Base-by-base conservation (phyloP, 2,113 vertebrate genomes). In the Pelvicachromis taeniatus region DNA sequence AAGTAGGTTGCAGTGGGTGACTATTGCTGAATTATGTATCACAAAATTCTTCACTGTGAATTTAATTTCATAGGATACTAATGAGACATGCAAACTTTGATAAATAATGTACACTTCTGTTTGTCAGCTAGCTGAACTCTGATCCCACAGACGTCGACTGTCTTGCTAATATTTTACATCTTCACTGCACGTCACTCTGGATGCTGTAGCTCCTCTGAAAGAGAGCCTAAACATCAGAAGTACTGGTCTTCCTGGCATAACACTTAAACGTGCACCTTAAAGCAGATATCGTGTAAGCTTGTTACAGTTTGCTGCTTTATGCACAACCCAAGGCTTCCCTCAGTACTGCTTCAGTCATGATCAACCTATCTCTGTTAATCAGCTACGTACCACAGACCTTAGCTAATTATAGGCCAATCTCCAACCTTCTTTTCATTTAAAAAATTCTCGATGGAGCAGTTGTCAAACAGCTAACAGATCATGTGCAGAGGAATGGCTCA, bases 371-470 rank as follows among this genome's bases (percentile, higher is more conserved):
- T 59, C 29, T 19, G 3, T 17, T 59, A 33, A 19, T 59, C 4
- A 31, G 14, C 16, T 33, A 19, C 10, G 16, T 33, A 59, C 56
- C 29, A 59, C 29, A 19, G 56, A 16, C 16, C 0, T 59, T 59
- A 33, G 29, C 31, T 33, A 59, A 59, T 33, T 29, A 59, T 6
- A 6, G 29, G 29, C 8, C 29, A 31, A 31, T 58, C 56, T 58
- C 56, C 26, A 33, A 33, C 8, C 56, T 9, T 58, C 0, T 14
- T 31, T 59, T 59, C 16, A 59, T 59, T 0, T 33, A 2, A 59
- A 33, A 10, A 17, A 19, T 6, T 33, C 16, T 33, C 19, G 56
- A 59, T 0, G 33, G 29, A 59, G 0, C 0, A 31, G 52, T 11
- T 54, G 52, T 0, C 11, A 59, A 31, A 59, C 56, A 59, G 3